phyloP scores from a whole-genome alignment of 2,888 invertebrate genomes.

The Tholera decimalis region DNA sequence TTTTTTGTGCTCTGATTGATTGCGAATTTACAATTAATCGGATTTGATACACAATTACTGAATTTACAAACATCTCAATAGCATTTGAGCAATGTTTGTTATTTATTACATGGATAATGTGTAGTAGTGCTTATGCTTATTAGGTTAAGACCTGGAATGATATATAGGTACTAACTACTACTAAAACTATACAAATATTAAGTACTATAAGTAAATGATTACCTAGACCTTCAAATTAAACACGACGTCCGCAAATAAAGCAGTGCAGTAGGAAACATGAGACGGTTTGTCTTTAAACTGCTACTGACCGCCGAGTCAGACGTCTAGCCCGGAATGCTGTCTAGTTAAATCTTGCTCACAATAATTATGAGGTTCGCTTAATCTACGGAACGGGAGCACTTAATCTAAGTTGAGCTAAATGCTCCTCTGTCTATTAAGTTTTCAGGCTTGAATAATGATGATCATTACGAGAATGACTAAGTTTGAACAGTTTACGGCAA shows the following conservation, averaged over 20 bases:
- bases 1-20: no score
- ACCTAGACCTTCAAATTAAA: slow-evolving; percentile 19
- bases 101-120: no score
- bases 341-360: slow-evolving; percentile 26
- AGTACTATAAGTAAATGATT: slow-evolving; percentile 4
- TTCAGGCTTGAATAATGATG: slow-evolving; percentile 17
- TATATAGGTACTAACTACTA: neutral
- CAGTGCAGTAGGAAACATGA: slow-evolving; percentile 51
- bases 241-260: slow-evolving; percentile 46
- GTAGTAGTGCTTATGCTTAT: no score
- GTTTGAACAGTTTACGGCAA: neutral
- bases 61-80: no score
- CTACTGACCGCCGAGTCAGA: slow-evolving; percentile 46
- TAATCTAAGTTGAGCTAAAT: slow-evolving; percentile 26
- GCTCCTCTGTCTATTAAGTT: slow-evolving; percentile 25
- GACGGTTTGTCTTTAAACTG: slow-evolving; percentile 54
- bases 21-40: no score
- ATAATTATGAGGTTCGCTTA: slow-evolving; percentile 52
- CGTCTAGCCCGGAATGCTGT: slow-evolving; percentile 50
- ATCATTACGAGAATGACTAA: slow-evolving; percentile 14
- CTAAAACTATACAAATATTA: neutral
- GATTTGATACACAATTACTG: no score
- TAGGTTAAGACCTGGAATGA: no score
- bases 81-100: no score
- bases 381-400: slow-evolving; percentile 32